Percentiles rank a stretch among this genome's conserved stretches.
phyloP scores from a whole-genome alignment of 2,797 vertebrate genomes.

The Tokudaia muenninki region DNA sequence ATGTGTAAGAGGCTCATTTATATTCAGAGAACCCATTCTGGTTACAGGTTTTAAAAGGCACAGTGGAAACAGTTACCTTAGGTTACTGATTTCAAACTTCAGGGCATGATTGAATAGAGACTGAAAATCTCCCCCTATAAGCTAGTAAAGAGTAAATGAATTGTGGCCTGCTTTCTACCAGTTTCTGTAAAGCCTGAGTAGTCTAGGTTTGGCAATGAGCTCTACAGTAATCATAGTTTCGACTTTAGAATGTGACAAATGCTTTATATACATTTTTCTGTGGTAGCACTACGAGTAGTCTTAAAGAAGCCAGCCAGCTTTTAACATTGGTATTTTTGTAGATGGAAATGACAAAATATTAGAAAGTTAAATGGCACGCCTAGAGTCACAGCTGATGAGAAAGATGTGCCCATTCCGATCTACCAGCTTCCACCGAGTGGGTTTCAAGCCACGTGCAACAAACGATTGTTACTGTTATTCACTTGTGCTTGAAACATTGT shows the following conservation, averaged over 20 bases:
- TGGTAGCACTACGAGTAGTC: not conserved
- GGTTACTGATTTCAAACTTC: slow-evolving; percentile 50
- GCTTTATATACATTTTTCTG: slow-evolving; percentile 7
- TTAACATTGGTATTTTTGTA: not conserved
- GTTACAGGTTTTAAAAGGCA: slow-evolving; percentile 33
- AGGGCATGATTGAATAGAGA: slow-evolving; percentile 18
- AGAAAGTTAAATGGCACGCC: not conserved
- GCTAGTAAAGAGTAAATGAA: slow-evolving; percentile 1
- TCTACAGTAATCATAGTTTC: not conserved
- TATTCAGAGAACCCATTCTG: slow-evolving; percentile 41
- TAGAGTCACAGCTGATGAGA: not conserved
- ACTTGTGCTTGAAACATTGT: not conserved
- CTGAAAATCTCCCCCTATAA: not conserved
- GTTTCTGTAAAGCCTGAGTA: not conserved
- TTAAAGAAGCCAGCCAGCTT: not conserved
- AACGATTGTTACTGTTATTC: not conserved
- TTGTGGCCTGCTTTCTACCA: not conserved
- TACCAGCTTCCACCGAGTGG: not conserved
- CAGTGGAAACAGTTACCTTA: not conserved
- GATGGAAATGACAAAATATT: not conserved
- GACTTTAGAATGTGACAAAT: slow-evolving; percentile 10
- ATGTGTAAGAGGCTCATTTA: not conserved
- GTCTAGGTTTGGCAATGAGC: not conserved
- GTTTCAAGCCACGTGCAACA: not conserved
- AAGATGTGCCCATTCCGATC: not conserved